Percentiles rank a stretch among this genome's conserved stretches.
Evolutionary conservation across 2,113 vertebrate genomes (phyloP).

Genomic region (Limnothrissa miodon): DNA sequence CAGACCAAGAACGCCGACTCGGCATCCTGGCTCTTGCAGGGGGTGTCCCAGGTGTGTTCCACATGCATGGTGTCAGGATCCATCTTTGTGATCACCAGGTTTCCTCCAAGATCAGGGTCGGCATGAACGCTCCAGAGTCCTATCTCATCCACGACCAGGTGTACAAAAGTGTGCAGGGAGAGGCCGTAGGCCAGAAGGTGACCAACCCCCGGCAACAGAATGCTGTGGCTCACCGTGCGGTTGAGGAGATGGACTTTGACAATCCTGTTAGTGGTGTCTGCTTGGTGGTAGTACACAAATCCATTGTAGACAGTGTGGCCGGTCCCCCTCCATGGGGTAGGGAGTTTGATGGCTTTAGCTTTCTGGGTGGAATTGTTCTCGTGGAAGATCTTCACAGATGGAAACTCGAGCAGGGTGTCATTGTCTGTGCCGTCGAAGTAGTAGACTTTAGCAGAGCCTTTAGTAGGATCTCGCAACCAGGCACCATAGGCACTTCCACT

Average conservation of each 20-base stretch:
- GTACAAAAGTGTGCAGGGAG: conserved; percentile 80
- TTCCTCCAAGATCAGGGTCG: conserved; percentile 75
- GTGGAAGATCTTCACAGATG: conserved; percentile 76
- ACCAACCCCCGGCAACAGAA: conserved; percentile 81
- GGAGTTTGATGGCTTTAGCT: conserved; percentile 68
- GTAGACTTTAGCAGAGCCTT: conserved; percentile 81
- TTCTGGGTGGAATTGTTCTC: conserved; percentile 62
- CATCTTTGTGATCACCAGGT: conserved; percentile 86
- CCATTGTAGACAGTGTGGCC: conserved; percentile 81
- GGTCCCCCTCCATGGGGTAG: conserved; percentile 84
- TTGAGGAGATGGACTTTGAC: conserved; percentile 84
- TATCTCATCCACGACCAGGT: conserved; percentile 87
- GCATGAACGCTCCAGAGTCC: conserved; percentile 91
- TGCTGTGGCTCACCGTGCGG: conserved; percentile 70
- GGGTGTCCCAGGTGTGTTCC: conserved; percentile 85
- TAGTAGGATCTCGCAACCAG: conserved; percentile 87
- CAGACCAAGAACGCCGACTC: conserved; percentile 89
- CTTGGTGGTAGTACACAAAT: conserved; percentile 86
- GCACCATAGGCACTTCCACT: conserved; percentile 72
- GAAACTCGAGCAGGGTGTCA: conserved; percentile 76
- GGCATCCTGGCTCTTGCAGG: conserved; percentile 79
- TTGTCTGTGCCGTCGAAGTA: conserved; percentile 81
- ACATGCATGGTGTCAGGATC: conserved; percentile 71
- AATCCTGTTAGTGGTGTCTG: conserved; percentile 82
- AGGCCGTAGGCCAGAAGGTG: conserved; percentile 79